Percentiles rank a stretch among this genome's conserved stretches.
These are phyloP conservation scores for Orchesella flavescens DNA, from an alignment of 2,888 invertebrate species.

Conservation along the genomic window DNA sequence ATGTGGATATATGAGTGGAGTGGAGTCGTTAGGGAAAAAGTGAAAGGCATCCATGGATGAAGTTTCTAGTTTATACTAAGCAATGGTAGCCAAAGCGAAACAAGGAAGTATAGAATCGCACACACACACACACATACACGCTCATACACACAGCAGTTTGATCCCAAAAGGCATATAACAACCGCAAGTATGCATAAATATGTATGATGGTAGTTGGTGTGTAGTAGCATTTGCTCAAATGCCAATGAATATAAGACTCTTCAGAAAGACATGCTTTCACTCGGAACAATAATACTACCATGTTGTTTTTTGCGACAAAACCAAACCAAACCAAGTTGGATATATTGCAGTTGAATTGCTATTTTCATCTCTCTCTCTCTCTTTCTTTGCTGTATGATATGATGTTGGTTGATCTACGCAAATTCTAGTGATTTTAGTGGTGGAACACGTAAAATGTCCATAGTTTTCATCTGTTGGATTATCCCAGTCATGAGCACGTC, in stretches of 20 bases:
- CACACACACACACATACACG: too few species aligned
- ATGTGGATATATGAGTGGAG: constrained; percentile 59
- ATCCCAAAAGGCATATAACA: constrained; percentile 12
- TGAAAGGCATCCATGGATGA: not conserved
- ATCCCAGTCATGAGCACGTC: too few species aligned
- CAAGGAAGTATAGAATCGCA: not conserved
- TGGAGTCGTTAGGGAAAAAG: constrained; percentile 8
- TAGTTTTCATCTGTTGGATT: constrained; percentile 7
- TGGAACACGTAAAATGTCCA: not conserved
- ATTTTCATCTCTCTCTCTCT: not conserved
- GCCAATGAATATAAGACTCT: not conserved
- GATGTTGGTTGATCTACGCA: constrained; percentile 3
- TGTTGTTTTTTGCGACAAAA: too few species aligned
- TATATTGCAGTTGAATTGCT: not conserved
- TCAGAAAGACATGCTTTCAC: too few species aligned
- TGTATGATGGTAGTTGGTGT: not conserved
- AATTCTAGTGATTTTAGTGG: too few species aligned
- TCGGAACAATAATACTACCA: too few species aligned
- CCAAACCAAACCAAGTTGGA: too few species aligned
- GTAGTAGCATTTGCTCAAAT: not conserved
- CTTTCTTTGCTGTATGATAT: not conserved
- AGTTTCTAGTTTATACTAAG: not conserved
- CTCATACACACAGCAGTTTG: too few species aligned
- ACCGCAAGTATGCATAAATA: not conserved
- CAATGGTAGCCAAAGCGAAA: not conserved